Conservation (phyloP, 2,797 vertebrate genomes). For the Thunnus albacares region DNA sequence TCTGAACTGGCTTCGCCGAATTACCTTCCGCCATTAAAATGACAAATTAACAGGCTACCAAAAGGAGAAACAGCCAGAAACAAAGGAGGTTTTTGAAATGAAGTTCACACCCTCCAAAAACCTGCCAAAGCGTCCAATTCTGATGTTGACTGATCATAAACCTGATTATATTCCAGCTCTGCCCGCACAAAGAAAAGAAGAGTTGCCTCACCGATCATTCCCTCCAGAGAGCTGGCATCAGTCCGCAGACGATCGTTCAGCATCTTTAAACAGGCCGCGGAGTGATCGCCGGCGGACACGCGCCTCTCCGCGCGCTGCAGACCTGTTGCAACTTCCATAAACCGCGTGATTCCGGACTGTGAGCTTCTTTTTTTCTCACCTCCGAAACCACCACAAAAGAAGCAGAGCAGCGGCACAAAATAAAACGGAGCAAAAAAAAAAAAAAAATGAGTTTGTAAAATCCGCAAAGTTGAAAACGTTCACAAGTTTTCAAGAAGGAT, state of each 20-base stretch:
- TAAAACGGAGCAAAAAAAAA: neutral
- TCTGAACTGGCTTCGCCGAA: no score
- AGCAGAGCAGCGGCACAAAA: neutral
- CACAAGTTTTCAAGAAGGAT: neutral
- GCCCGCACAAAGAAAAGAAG: neutral
- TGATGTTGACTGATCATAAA: no score
- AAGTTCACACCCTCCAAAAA: neutral
- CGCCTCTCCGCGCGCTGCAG: conserved; percentile 79
- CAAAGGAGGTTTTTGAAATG: no score
- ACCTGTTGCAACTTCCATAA: conserved; percentile 88
- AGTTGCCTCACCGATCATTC: conserved; percentile 87
- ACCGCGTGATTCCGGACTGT: conserved; percentile 7
- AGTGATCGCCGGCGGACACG: conserved; percentile 72
- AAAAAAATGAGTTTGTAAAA: neutral
- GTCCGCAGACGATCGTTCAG: conserved; percentile 87
- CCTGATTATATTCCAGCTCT: no score
- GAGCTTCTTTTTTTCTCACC: neutral
- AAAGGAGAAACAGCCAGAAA: no score
- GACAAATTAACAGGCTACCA: no score
- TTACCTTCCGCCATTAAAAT: no score
- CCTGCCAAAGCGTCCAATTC: neutral
- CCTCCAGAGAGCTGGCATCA: conserved; percentile 85
- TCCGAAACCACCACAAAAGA: neutral
- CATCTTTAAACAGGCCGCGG: conserved; percentile 85
- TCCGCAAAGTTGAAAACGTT: neutral